Base-by-base conservation (phyloP, 2,888 invertebrate species). In the Gymnocheta viridis region DNA sequence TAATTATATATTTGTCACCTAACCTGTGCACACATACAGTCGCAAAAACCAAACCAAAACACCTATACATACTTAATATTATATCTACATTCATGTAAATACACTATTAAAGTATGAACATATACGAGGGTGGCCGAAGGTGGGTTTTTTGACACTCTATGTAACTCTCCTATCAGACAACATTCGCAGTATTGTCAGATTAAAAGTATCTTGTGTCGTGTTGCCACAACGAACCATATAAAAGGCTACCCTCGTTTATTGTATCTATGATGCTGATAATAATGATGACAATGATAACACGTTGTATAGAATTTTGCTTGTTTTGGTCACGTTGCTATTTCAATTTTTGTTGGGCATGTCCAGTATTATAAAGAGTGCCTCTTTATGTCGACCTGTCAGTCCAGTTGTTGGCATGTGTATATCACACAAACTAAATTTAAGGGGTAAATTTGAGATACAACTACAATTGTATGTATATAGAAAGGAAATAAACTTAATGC, bases 1-100 rank as follows among this genome's bases (percentile, higher is more conserved):
- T 84, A 84, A 81, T 84, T 81, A 81, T 81, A 80, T 77, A 77
- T 77, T 77, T 81, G 81, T 84, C 84, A 84, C 81, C 81, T 84
- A 72, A 66, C 49, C 72, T 72, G 60, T 19, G 72, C 60, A 32
- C 32, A 24, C 10, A 70, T 19, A 24, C 24, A 54, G 17, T 24
- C 27, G 27, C 29, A 12, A 6, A 47, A 17, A 35, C 9, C 12
- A 56, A 64, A 66, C 64, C 56, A 56, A 69, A n/a, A 70, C 35
- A 10, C 38, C 22, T 10, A 49, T 27, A 47, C 44, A 17, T 12
- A 32, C 14, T 47, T 27, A 62, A 12, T 29, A 9, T 12, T 17
- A 27, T 9, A 27, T 12, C 0, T 6, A 12, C 19, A 19, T 32
- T 2, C 24, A 4, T 29, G 54, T 27, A n/a, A 27, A 27, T n/a